Evolutionary conservation across 2,113 vertebrate genomes (phyloP).

Genomic region (Camarhynchus parvulus): DNA sequence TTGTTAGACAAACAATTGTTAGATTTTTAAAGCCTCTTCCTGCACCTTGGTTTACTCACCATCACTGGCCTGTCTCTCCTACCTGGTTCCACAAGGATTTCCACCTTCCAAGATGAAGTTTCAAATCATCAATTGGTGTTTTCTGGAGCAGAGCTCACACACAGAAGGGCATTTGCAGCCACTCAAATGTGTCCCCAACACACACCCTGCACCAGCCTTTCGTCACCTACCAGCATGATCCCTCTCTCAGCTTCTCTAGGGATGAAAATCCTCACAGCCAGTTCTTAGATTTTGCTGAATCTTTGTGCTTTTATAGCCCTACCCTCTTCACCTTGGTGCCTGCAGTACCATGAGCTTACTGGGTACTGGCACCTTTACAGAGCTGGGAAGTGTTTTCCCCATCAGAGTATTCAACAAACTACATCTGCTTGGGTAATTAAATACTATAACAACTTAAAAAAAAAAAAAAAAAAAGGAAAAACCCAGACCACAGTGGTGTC

Average conservation of each 20-base stretch:
- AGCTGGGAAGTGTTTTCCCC: neutral
- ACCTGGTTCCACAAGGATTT: neutral
- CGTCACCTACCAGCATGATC: fast-evolving
- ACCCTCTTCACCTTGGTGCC: neutral
- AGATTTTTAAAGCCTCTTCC: neutral
- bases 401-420: neutral
- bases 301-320: neutral
- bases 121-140: neutral
- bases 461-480: too few species aligned
- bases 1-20: neutral
- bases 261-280: neutral
- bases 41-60: neutral
- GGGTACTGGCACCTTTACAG: neutral
- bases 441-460: neutral
- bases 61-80: neutral
- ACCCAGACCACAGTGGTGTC: neutral
- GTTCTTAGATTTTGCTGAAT: fast-evolving
- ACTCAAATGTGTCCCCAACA: fast-evolving
- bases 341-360: neutral
- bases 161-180: neutral
- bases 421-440: neutral
- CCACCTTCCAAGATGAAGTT: neutral
- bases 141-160: neutral
- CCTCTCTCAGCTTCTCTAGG: neutral
- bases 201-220: neutral